Evolutionary conservation across 2,113 vertebrate genomes (phyloP).

Genomic region (Struthio camelus): DNA sequence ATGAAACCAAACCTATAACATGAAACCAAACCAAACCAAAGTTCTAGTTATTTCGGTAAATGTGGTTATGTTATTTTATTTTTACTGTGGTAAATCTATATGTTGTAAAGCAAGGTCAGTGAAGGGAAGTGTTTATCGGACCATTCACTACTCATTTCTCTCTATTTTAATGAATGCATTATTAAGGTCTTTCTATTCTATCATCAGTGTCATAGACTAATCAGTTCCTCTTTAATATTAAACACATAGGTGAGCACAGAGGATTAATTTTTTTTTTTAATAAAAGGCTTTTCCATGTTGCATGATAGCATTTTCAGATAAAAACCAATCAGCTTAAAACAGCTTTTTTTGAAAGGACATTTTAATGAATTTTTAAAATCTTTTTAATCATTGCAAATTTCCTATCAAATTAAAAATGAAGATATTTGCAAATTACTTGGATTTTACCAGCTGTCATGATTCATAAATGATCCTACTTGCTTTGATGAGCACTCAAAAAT

Average conservation of each 20-base stretch:
- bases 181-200: background rate
- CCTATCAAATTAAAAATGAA: background rate
- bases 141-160: accelerated
- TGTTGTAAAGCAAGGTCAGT: background rate
- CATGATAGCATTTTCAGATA: background rate
- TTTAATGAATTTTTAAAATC: background rate
- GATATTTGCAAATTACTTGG: background rate
- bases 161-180: background rate
- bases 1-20: background rate
- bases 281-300: background rate
- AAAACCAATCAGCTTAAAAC: background rate
- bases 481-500: background rate
- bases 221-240: background rate
- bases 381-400: background rate
- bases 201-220: background rate
- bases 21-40: background rate
- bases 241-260: background rate
- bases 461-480: background rate
- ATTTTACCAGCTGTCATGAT: background rate
- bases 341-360: background rate
- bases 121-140: background rate
- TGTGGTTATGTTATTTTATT: background rate
- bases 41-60: background rate
- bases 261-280: background rate
- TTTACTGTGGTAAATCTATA: background rate